Evolutionary conservation across 2,888 invertebrate species (phyloP).

Genomic region (Himalopsyche kuldschensis): DNA sequence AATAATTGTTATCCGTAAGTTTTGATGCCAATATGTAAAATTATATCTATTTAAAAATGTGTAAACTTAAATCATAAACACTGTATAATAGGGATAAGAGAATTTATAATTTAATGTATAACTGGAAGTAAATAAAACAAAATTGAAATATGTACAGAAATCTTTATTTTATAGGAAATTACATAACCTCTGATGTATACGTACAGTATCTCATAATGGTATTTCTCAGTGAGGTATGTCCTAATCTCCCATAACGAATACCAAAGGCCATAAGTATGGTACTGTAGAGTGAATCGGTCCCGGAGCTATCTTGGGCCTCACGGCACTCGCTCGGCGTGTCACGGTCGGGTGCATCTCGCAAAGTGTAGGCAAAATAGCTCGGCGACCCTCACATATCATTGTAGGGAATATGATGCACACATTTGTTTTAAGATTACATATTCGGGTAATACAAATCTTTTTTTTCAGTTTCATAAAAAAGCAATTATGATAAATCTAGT

Average conservation of each 20-base stretch:
- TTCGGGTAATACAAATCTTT: constrained; percentile 57
- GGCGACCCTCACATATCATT: constrained; percentile 42
- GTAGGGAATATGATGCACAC: constrained; percentile 56
- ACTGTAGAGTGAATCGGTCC: constrained; percentile 12
- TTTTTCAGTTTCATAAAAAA: constrained; percentile 40
- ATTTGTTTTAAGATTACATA: constrained; percentile 53
- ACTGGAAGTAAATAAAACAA: constrained; percentile 51
- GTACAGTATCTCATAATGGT: constrained; percentile 47
- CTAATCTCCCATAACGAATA: constrained; percentile 49
- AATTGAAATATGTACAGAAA: constrained; percentile 60
- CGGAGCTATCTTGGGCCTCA: neutral
- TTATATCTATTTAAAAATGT: too few species aligned
- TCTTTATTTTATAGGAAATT: constrained; percentile 57
- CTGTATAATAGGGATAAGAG: too few species aligned
- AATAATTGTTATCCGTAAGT: too few species aligned
- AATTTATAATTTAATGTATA: neutral
- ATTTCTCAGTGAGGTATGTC: constrained; percentile 48
- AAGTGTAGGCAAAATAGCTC: neutral
- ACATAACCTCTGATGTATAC: constrained; percentile 51
- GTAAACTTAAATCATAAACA: too few species aligned
- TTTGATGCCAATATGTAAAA: too few species aligned
- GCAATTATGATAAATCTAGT: constrained; percentile 45
- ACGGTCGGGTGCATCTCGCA: neutral
- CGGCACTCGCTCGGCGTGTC: neutral
- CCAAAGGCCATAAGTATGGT: constrained; percentile 45